Conservation (phyloP, 2,888 invertebrate genomes). For the Acanthoscelides obtectus region DNA sequence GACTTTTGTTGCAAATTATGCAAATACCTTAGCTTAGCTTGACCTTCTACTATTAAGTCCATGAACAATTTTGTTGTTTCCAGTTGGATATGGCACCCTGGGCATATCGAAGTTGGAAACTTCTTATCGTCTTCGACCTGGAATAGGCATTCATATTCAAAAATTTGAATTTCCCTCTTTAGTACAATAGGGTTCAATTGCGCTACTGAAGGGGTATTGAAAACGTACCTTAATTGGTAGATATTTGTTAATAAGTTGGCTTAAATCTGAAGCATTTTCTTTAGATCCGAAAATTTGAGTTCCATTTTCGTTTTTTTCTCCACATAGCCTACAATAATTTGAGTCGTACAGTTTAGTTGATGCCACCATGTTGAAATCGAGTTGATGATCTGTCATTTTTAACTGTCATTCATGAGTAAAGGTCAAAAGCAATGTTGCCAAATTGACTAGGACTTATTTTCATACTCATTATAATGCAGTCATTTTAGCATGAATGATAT, state of each 20-base stretch:
- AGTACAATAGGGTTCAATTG: slow-evolving; percentile 37
- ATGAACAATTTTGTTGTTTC: slow-evolving; percentile 72
- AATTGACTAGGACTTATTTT: too few species aligned
- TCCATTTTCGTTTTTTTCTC: slow-evolving; percentile 66
- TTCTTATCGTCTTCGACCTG: slow-evolving; percentile 67
- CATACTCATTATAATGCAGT: too few species aligned
- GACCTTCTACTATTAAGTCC: slow-evolving; percentile 66
- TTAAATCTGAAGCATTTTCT: slow-evolving; percentile 58
- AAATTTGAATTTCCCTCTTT: slow-evolving; percentile 32
- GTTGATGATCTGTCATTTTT: not conserved
- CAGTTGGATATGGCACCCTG: slow-evolving; percentile 70
- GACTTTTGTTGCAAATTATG: slow-evolving; percentile 48
- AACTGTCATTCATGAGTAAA: not conserved
- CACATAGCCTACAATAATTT: slow-evolving; percentile 71
- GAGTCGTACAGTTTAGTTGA: slow-evolving; percentile 58
- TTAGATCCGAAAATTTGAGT: slow-evolving; percentile 58
- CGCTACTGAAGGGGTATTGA: slow-evolving; percentile 27
- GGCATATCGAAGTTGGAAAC: slow-evolving; percentile 68
- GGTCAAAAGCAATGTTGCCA: not conserved
- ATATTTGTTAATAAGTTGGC: slow-evolving; percentile 65
- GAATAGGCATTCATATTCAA: slow-evolving; percentile 23
- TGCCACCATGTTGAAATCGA: slow-evolving; percentile 33
- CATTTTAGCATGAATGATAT: too few species aligned
- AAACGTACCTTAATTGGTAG: slow-evolving; percentile 65
- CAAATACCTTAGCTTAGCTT: slow-evolving; percentile 54